Percentiles rank a stretch among this genome's conserved stretches.
Evolutionary conservation across 2,797 vertebrate species (phyloP).

Genomic region (Poecilia gillii): DNA sequence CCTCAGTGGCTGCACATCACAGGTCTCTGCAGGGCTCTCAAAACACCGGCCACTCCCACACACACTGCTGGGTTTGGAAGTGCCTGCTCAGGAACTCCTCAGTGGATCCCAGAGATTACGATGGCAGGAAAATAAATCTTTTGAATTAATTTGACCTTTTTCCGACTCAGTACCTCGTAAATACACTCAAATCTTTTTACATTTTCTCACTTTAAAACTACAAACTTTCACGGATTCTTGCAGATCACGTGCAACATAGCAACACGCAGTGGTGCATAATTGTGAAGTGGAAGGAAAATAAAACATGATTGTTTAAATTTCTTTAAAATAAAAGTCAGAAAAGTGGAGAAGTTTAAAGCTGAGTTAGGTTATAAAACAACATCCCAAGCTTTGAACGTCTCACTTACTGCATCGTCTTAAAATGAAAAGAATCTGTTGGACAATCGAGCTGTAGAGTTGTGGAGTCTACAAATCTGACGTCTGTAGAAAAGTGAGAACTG

Average conservation of each 20-base stretch:
- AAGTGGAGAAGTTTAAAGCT: not conserved
- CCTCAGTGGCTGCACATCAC: slow-evolving; percentile 26
- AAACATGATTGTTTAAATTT: not conserved
- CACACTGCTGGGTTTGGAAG: slow-evolving; percentile 58
- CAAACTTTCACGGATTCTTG: not conserved
- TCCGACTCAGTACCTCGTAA: slow-evolving; percentile 11
- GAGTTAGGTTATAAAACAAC: not conserved
- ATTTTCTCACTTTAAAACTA: not conserved
- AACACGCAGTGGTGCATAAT: not conserved
- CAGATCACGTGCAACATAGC: not conserved
- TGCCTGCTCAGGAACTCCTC: slow-evolving; percentile 39
- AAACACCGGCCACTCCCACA: slow-evolving; percentile 46
- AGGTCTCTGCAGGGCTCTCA: slow-evolving; percentile 32
- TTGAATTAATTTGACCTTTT: not conserved
- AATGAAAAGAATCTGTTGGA: not conserved
- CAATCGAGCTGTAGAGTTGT: too few relatives aligned
- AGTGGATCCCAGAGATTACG: slow-evolving; percentile 43
- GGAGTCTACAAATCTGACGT: not conserved
- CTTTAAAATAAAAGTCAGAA: not conserved
- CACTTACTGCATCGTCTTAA: not conserved
- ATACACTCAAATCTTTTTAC: slow-evolving; percentile 18
- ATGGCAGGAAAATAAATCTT: slow-evolving; percentile 22
- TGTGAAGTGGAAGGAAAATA: not conserved
- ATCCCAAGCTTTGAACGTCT: not conserved
- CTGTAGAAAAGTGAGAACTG: too few relatives aligned